These are phyloP conservation scores for Acleris laterana DNA, from an alignment of 2,888 invertebrate genomes.

Conservation along the genomic window DNA sequence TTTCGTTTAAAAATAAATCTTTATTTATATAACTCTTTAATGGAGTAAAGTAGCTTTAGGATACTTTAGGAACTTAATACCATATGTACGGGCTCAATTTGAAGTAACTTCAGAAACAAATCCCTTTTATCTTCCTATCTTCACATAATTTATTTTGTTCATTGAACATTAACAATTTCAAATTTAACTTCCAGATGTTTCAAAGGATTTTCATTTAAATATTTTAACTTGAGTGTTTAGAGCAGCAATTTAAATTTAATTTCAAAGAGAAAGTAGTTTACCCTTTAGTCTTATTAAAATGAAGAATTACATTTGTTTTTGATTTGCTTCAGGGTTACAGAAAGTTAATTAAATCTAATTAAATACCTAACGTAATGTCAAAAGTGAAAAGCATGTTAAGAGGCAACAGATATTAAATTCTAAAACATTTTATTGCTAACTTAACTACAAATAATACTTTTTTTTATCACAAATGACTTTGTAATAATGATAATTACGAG, in stretches of 20 bases:
- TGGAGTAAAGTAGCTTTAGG: conserved; percentile 5
- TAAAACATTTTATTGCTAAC: no score
- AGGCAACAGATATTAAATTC: no score
- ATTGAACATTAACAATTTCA: conserved; percentile 60
- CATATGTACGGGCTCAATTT: conserved; percentile 41
- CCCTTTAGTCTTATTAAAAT: neutral
- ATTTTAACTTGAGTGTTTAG: conserved; percentile 27
- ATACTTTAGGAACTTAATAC: conserved; percentile 9
- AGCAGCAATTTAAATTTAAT: conserved; percentile 19
- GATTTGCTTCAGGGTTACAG: no score
- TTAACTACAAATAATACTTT: no score
- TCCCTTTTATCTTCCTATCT: conserved; percentile 55
- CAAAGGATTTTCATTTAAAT: conserved; percentile 47
- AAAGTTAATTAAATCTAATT: no score
- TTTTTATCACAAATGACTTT: no score
- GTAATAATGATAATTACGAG: no score
- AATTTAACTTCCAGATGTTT: conserved; percentile 56
- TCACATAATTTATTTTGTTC: conserved; percentile 59
- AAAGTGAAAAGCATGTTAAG: no score
- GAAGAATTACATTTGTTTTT: neutral
- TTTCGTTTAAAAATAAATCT: no score
- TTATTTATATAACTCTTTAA: neutral
- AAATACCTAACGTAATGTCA: no score
- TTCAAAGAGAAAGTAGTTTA: conserved; percentile 23
- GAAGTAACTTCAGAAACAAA: conserved; percentile 48